Percentiles rank a stretch among this genome's conserved stretches.
phyloP scores from a whole-genome alignment of 2,113 vertebrate species.

The Periophthalmodon schlosseri region DNA sequence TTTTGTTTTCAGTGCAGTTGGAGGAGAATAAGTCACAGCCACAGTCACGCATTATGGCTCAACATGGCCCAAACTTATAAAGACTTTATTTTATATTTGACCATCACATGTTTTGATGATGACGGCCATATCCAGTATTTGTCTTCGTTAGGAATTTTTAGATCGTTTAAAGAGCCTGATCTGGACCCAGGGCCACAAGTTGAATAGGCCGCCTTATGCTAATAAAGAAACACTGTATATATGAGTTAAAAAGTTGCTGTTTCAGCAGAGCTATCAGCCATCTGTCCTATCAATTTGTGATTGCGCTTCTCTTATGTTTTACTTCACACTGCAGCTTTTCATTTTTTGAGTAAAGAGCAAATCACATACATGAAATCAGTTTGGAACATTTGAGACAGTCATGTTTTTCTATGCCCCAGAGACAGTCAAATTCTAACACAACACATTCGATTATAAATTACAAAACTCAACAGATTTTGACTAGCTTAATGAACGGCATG shows the following conservation, averaged over 20 bases:
- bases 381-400: background rate
- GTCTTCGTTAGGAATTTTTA: no score
- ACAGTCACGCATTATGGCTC: conserved; percentile 27
- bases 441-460: background rate
- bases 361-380: background rate
- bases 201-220: background rate
- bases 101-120: background rate
- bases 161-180: no score
- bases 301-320: background rate
- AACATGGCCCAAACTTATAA: conserved; percentile 14
- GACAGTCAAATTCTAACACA: background rate
- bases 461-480: background rate
- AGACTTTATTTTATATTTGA: background rate
- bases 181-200: no score
- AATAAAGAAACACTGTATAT: background rate
- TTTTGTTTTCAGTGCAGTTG: conserved; percentile 63
- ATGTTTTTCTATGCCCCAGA: background rate
- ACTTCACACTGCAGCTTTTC: background rate
- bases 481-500: conserved; percentile 7
- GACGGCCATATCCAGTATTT: no score
- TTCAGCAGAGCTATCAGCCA: background rate
- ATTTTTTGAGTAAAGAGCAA: background rate
- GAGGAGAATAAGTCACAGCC: conserved; percentile 26
- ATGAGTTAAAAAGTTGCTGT: background rate
- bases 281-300: background rate